phyloP scores from a whole-genome alignment of 2,113 vertebrate species.

The Ciconia stormi region DNA sequence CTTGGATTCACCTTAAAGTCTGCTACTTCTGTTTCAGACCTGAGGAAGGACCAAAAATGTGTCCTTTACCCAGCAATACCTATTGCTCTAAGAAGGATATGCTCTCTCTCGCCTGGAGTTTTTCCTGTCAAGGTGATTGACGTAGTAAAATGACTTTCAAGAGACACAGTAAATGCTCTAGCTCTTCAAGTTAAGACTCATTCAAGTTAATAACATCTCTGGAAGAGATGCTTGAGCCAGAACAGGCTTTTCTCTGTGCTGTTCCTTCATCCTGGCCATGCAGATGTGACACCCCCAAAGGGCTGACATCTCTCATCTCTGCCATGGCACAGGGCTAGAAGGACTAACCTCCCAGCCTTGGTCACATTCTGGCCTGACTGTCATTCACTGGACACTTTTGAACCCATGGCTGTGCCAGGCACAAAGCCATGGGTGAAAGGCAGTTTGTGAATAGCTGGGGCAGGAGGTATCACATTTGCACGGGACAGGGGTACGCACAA shows the following conservation, averaged over 20 bases:
- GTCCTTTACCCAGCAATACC: not conserved
- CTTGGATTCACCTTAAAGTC: not conserved
- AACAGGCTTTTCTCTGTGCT: not conserved
- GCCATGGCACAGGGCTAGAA: not conserved
- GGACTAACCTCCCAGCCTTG: not conserved
- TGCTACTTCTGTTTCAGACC: not conserved
- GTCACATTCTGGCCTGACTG: not conserved
- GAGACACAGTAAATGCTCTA: not conserved
- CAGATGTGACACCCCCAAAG: not conserved
- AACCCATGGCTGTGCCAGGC: not conserved
- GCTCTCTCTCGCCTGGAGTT: not conserved
- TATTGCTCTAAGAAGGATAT: not conserved
- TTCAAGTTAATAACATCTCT: not conserved
- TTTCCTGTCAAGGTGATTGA: not conserved
- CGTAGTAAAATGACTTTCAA: not conserved
- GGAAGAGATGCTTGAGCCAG: not conserved
- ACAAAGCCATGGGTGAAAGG: not conserved
- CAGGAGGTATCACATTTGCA: not conserved
- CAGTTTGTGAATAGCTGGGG: not conserved
- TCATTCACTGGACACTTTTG: not conserved
- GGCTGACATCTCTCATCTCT: not conserved
- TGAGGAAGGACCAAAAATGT: not conserved
- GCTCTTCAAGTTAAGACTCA: not conserved
- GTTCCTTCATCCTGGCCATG: not conserved
- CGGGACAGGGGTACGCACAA: not conserved